phyloP scores from a whole-genome alignment of 2,113 vertebrate genomes.

The Podarcis muralis region DNA sequence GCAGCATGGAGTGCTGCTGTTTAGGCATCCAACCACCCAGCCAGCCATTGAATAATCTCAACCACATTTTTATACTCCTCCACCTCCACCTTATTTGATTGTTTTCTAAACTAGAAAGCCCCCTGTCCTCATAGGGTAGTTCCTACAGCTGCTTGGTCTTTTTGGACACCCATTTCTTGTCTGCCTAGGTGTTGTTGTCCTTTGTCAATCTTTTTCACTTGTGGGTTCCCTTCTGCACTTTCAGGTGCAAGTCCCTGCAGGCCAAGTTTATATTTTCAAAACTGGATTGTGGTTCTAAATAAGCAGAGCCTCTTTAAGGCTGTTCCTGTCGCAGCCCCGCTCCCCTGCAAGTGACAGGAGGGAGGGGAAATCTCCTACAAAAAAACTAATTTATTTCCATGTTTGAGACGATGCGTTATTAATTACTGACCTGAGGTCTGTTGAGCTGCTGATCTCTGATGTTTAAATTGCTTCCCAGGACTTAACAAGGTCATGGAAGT shows the following conservation, averaged over 20 bases:
- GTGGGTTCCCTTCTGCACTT: background rate
- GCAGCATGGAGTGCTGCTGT: no score
- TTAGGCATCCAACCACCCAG: no score
- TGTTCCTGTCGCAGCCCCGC: constrained; percentile 24
- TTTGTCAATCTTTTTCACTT: background rate
- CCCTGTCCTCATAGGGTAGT: no score
- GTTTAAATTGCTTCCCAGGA: constrained; percentile 61
- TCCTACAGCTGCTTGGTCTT: no score
- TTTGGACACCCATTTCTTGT: no score
- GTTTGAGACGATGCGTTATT: constrained; percentile 52
- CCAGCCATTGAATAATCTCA: no score
- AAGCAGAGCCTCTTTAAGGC: constrained; percentile 2
- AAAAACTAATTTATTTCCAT: constrained; percentile 37
- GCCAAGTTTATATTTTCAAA: background rate
- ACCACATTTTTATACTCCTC: no score
- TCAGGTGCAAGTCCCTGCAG: background rate
- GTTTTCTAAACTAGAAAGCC: no score
- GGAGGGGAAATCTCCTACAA: background rate
- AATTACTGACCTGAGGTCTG: constrained; percentile 50
- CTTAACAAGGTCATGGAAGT: constrained; percentile 48
- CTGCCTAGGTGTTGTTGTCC: no score
- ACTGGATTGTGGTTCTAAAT: background rate
- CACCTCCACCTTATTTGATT: no score
- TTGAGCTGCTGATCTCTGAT: constrained; percentile 48
- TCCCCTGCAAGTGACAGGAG: background rate